Evolutionary conservation across 2,113 vertebrate species (phyloP).

Genomic region (Cygnus atratus): DNA sequence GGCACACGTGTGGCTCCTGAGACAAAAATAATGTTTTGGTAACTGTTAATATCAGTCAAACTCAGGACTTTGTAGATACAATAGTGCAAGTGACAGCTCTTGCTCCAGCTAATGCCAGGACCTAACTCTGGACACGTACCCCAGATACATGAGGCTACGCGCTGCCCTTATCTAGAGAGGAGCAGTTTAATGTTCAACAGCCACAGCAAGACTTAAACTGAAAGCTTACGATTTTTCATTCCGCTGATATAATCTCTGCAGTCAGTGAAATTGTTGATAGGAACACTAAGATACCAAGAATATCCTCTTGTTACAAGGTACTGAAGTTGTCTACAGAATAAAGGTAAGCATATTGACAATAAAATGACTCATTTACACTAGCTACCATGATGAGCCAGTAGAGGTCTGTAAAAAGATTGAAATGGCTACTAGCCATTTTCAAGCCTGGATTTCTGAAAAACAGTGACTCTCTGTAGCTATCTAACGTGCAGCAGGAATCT

Average conservation of each 20-base stretch:
- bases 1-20: slow-evolving; percentile 23
- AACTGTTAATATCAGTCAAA: slow-evolving; percentile 14
- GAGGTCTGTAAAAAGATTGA: slow-evolving; percentile 16
- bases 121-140: neutral
- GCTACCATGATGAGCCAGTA: neutral
- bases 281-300: neutral
- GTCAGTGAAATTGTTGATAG: neutral
- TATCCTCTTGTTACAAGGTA: neutral
- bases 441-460: neutral
- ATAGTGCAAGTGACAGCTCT: slow-evolving; percentile 18
- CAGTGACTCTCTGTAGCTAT: neutral
- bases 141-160: neutral
- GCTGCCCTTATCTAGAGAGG: neutral
- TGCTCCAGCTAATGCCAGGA: neutral
- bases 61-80: neutral
- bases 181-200: neutral
- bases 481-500: neutral
- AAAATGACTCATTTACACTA: neutral
- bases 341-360: neutral
- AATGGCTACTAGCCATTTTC: neutral
- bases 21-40: neutral
- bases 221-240: neutral
- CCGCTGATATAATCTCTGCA: neutral
- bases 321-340: neutral
- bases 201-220: neutral